Evolutionary conservation across 2,113 vertebrate genomes (phyloP).

Genomic region (Sigmodon hispidus): DNA sequence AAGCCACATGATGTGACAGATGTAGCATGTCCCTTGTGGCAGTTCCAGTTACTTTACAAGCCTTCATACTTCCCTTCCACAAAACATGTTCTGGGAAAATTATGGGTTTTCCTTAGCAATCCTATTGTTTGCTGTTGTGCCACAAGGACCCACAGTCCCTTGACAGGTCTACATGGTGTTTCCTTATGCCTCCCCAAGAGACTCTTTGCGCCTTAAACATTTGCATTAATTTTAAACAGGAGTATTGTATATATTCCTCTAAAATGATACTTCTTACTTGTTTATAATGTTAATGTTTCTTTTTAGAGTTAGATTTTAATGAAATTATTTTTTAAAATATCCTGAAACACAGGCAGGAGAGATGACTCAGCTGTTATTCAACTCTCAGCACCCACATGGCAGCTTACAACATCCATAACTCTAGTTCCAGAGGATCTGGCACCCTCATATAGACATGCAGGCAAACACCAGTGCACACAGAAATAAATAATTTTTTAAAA

Average conservation of each 20-base stretch:
- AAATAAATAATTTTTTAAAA: neutral
- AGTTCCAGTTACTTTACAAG: neutral
- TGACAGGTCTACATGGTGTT: neutral
- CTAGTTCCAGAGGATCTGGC: neutral
- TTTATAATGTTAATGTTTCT: neutral
- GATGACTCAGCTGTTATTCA: neutral
- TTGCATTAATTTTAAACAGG: rapidly evolving
- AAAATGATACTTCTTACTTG: neutral
- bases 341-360: neutral
- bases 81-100: neutral
- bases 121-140: neutral
- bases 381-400: neutral
- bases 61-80: rapidly evolving
- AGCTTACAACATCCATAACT: neutral
- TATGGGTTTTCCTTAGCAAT: neutral
- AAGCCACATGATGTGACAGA: rapidly evolving
- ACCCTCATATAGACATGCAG: neutral
- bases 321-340: neutral
- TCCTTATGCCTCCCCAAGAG: neutral
- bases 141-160: neutral
- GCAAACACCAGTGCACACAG: neutral
- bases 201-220: rapidly evolving
- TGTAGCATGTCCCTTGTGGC: neutral
- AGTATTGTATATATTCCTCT: rapidly evolving
- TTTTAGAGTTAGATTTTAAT: neutral